Evolutionary conservation across 1,140 invertebrate genomes (phyloP).

Genomic region (Ruditapes philippinarum): DNA sequence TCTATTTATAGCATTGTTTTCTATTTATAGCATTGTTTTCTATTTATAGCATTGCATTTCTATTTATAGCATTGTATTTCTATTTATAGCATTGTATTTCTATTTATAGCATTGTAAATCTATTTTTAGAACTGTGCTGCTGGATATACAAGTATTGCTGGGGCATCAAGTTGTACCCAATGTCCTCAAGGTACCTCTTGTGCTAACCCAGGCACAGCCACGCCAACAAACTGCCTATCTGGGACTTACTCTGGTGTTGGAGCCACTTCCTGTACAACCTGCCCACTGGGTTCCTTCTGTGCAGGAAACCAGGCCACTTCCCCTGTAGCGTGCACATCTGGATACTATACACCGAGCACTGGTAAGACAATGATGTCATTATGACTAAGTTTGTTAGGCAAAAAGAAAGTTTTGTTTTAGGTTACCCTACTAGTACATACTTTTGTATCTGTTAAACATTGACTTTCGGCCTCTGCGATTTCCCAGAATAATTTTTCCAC

Average conservation of each 20-base stretch:
- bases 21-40: too few species aligned
- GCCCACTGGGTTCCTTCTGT: constrained; percentile 80
- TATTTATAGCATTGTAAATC: too few species aligned
- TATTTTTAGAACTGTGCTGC: constrained; percentile 80
- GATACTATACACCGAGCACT: constrained; percentile 60
- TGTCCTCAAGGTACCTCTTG: constrained; percentile 81
- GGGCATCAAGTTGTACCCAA: constrained; percentile 71
- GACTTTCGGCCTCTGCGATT: too few species aligned
- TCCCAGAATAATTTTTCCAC: too few species aligned
- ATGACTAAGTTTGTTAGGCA: too few species aligned
- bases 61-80: too few species aligned
- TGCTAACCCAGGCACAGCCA: constrained; percentile 69
- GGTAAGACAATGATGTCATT: constrained; percentile 26
- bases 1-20: too few species aligned
- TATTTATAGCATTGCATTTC: too few species aligned
- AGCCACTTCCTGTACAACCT: constrained; percentile 73
- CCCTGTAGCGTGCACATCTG: constrained; percentile 40
- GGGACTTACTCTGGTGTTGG: constrained; percentile 78
- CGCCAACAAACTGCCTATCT: constrained; percentile 71
- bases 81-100: too few species aligned
- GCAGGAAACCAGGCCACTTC: constrained; percentile 58
- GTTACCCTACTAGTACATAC: too few species aligned
- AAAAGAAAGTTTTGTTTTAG: too few species aligned
- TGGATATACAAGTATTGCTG: constrained; percentile 76
- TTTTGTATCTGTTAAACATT: too few species aligned